phyloP scores from a whole-genome alignment of 1,140 invertebrate genomes.

The Euglossa dilemma region DNA sequence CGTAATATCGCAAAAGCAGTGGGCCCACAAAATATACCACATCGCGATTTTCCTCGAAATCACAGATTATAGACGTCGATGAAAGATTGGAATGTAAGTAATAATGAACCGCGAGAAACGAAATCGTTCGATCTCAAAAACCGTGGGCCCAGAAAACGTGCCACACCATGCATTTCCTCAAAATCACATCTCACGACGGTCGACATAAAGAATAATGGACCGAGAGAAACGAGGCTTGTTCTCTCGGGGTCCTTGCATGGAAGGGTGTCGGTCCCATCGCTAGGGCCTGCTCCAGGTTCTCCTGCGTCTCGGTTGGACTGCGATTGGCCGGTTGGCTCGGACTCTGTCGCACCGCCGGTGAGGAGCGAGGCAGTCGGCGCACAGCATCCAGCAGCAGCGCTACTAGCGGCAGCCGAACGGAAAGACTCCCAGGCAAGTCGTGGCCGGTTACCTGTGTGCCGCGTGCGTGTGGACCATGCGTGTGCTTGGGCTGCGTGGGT shows the following conservation, averaged over 20 bases:
- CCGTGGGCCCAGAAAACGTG: no score
- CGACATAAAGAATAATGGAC: no score
- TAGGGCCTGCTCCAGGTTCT: slow-evolving; percentile 41
- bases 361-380: slow-evolving; percentile 62
- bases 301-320: slow-evolving; percentile 38
- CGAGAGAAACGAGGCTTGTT: no score
- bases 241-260: not conserved
- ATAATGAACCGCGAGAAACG: no score
- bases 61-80: no score
- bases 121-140: no score
- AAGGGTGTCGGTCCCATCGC: slow-evolving; percentile 17
- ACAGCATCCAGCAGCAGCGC: slow-evolving; percentile 82
- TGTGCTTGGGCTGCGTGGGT: slow-evolving; percentile 75
- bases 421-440: slow-evolving; percentile 74
- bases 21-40: no score
- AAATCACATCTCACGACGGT: no score
- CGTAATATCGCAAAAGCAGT: no score
- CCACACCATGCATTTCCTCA: no score
- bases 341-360: slow-evolving; percentile 49
- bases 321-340: slow-evolving; percentile 28
- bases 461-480: slow-evolving; percentile 70
- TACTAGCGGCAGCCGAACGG: slow-evolving; percentile 81
- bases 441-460: slow-evolving; percentile 49
- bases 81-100: no score
- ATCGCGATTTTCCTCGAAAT: no score